Evolutionary conservation across 2,888 invertebrate species (phyloP), one percentile per base, ranked within the genome.

Genomic region (Zele albiditarsus): DNA sequence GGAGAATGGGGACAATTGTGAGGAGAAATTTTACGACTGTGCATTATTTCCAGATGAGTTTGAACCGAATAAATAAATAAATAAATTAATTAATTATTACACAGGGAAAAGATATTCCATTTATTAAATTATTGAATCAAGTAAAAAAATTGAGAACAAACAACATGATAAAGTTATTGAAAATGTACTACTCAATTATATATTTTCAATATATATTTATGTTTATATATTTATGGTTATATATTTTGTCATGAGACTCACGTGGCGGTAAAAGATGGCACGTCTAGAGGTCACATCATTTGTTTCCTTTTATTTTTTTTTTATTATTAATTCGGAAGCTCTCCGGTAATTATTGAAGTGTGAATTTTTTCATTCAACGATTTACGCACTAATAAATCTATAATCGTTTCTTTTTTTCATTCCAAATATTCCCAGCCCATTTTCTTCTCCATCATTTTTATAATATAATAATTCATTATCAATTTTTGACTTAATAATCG

Each of bases 1-100:
- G 60, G 81, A 83, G 62, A 87, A 89, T 77, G 86, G 88, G 0
- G 89, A 90, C 73, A 76, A 75, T 31, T 90, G 90, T 76, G 90
- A 90, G 72, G 82, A 85, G 27, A 84, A 84, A 68, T 85, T 89
- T 75, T 80, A 78, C 0, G 88, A 87, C 49, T 90, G 90, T 73
- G 78, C 80, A 53, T 81, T 90, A 57, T 85, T 85, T 75, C 80
- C 82, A 3, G 77, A 82, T 77, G 75, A 69, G 27, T 78, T 38
- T 38, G 38, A 38, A 38, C 38, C 12, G 2, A 38, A 38, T 38
- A 12, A 38, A 38, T 38, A 12, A 69, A 49, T 16, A 0, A 20
- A 27, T 42, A 6, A 14, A 58, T 23, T 5, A 16, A 14, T 38
- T 31, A 27, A 20, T 33, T 31, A 14, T 72, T 72, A 53, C 42